phyloP scores from a whole-genome alignment of 2,888 invertebrate species.

The Epistrophe eligans region DNA sequence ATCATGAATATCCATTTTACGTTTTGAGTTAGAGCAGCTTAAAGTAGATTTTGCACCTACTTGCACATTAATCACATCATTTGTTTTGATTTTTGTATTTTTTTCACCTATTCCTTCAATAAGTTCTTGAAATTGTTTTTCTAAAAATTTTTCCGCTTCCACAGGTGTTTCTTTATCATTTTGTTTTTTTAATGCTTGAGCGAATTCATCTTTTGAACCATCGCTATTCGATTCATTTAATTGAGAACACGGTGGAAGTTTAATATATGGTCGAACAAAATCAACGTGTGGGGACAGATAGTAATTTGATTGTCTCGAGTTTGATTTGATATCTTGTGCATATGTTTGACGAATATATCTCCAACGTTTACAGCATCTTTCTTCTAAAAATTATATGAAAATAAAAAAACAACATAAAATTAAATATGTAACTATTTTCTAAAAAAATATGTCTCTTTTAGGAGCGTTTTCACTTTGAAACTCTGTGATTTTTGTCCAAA shows the following conservation, averaged over 20 bases:
- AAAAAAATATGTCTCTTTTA: no score
- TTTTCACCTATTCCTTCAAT: not conserved
- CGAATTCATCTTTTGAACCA: not conserved
- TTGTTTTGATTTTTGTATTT: not conserved
- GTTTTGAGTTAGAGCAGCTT: not conserved
- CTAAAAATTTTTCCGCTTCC: not conserved
- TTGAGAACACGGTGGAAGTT: not conserved
- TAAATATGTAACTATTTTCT: no score
- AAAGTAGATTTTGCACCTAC: not conserved
- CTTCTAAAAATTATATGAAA: not conserved
- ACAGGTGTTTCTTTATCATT: not conserved
- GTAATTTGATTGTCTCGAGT: not conserved
- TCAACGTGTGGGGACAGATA: constrained; percentile 18
- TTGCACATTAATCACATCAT: not conserved
- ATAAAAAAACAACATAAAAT: not conserved
- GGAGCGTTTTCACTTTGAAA: no score
- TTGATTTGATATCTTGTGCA: not conserved
- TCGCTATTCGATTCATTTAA: not conserved
- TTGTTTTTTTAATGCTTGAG: not conserved
- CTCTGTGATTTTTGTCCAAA: no score
- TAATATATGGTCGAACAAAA: constrained; percentile 22
- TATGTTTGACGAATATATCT: constrained; percentile 22
- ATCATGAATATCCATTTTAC: not conserved
- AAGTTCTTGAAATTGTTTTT: constrained; percentile 1
- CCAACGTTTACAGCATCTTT: constrained; percentile 15